Conservation (phyloP, 2,888 invertebrate species). For the Sinhomidia bicolor region DNA sequence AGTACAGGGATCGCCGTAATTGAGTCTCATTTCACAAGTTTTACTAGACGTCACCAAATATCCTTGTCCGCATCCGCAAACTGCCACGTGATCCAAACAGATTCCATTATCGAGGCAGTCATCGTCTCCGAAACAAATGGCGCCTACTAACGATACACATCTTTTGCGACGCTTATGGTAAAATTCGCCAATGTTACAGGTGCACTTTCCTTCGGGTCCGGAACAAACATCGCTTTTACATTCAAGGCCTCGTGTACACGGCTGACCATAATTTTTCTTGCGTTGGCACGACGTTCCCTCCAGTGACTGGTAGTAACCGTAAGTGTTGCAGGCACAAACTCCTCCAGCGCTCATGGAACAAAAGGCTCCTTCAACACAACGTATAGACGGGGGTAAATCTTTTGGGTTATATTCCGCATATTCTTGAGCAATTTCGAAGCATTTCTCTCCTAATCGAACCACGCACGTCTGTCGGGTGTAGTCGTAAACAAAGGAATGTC, state of each 20-base stretch:
- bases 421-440: conserved; percentile 75
- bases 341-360: conserved; percentile 76
- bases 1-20: conserved; percentile 68
- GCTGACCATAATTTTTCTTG: conserved; percentile 71
- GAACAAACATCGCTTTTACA: conserved; percentile 74
- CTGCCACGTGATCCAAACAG: conserved; percentile 67
- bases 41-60: conserved; percentile 61
- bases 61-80: conserved; percentile 68
- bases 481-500: conserved; percentile 69
- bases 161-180: conserved; percentile 71
- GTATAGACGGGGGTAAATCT: conserved; percentile 73
- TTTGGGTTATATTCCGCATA: conserved; percentile 71
- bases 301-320: conserved; percentile 70
- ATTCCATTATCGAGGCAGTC: conserved; percentile 73
- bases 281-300: conserved; percentile 69
- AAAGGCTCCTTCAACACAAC: conserved; percentile 75
- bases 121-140: conserved; percentile 74
- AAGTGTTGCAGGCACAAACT: conserved; percentile 74
- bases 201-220: conserved; percentile 67
- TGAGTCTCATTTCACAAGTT: conserved; percentile 71
- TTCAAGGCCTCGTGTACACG: conserved; percentile 66
- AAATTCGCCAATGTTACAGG: conserved; percentile 74
- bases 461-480: conserved; percentile 71
- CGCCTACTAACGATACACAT: conserved; percentile 67
- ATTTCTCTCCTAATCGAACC: conserved; percentile 75